These are phyloP conservation scores for Eriosoma lanigerum DNA, from an alignment of 1,140 invertebrate genomes.

Conservation along the genomic window DNA sequence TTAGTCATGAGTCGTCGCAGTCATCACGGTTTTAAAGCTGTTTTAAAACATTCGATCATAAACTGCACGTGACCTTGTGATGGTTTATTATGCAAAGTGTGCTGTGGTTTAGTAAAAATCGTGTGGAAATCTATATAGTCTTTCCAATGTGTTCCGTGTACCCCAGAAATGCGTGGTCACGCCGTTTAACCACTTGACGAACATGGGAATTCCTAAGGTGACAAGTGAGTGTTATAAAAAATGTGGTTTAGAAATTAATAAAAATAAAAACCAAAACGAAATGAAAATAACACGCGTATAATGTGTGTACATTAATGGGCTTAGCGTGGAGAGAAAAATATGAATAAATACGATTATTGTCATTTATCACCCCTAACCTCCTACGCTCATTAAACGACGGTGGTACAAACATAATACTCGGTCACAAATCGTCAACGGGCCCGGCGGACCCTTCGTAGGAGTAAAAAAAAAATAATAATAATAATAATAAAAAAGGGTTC, in stretches of 20 bases:
- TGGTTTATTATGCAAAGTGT: no score
- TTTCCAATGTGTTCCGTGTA: neutral
- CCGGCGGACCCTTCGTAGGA: no score
- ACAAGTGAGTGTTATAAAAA: conserved; percentile 19
- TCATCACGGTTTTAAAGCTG: no score
- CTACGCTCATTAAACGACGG: no score
- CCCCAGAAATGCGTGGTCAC: conserved; percentile 22
- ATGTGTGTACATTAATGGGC: neutral
- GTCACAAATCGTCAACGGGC: no score
- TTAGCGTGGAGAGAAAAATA: neutral
- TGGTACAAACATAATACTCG: no score
- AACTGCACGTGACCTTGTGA: neutral
- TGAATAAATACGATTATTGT: no score
- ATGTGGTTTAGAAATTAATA: neutral
- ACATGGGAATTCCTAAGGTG: conserved; percentile 25
- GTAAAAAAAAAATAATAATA: no score
- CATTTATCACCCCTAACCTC: no score
- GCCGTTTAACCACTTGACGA: conserved; percentile 44
- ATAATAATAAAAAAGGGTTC: no score
- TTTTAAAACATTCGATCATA: neutral
- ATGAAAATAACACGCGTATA: neutral
- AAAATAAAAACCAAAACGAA: neutral
- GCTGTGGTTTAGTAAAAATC: neutral
- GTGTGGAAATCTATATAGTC: conserved; percentile 26
- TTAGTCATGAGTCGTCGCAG: neutral